phyloP scores from a whole-genome alignment of 2,888 invertebrate species.

The Aspidiotus destructor region DNA sequence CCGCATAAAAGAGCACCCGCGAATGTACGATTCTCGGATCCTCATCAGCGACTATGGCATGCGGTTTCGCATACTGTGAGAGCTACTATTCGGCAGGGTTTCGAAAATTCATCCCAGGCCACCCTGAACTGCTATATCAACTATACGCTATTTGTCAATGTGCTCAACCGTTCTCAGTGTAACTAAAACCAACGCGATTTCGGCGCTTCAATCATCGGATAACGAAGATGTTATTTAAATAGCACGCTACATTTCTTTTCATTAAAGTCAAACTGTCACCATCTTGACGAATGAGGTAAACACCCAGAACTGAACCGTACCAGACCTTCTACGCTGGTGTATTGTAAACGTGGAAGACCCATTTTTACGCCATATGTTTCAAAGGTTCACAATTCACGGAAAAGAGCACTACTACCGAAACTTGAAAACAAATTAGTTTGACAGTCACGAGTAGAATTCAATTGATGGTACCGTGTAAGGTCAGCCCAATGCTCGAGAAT shows the following conservation, averaged over 20 bases:
- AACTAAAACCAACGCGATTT: background rate
- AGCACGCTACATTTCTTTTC: slow-evolving; percentile 27
- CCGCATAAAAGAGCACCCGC: no score
- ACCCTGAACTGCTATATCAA: background rate
- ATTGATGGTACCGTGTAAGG: background rate
- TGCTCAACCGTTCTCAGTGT: background rate
- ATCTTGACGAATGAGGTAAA: slow-evolving; percentile 32
- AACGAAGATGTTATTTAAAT: slow-evolving; percentile 25
- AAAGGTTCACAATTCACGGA: background rate
- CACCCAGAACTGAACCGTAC: slow-evolving; percentile 16
- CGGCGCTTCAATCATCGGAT: slow-evolving; percentile 12
- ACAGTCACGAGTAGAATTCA: background rate
- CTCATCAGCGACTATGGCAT: no score
- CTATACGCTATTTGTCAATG: slow-evolving; percentile 11
- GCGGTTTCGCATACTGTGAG: no score
- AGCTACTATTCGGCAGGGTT: no score
- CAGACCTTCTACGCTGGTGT: background rate
- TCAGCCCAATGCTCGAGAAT: no score
- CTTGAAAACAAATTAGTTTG: slow-evolving; percentile 1
- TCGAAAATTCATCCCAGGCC: background rate
- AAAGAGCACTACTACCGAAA: background rate
- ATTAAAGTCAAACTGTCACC: slow-evolving; percentile 30
- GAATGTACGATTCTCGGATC: no score
- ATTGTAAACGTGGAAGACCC: background rate
- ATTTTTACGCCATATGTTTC: slow-evolving; percentile 16